These are phyloP conservation scores for Diarsia dahlii DNA, from an alignment of 2,888 invertebrate species.

Conservation along the genomic window DNA sequence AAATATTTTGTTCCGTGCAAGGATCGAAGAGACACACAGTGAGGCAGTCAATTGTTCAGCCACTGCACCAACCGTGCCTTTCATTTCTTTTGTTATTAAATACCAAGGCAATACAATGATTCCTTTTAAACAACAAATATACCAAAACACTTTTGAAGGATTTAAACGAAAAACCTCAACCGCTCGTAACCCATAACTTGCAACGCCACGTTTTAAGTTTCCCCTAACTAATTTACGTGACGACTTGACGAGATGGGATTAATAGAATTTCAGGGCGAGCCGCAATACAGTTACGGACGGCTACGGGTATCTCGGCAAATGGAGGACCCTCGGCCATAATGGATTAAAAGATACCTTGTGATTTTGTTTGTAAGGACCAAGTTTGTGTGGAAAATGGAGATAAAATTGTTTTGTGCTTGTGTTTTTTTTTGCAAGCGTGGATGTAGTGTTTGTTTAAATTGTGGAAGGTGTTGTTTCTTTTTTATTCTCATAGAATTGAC, in stretches of 20 bases:
- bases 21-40: no score
- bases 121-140: no score
- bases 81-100: no score
- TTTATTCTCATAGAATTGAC: neutral
- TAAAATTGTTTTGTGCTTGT: neutral
- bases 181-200: constrained; percentile 37
- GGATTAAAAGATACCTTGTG: constrained; percentile 41
- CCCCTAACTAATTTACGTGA: constrained; percentile 81
- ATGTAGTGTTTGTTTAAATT: no score
- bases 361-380: constrained; percentile 18
- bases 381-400: neutral
- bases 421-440: neutral
- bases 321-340: constrained; percentile 36
- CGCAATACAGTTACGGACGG: constrained; percentile 64
- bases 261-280: constrained; percentile 79
- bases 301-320: constrained; percentile 20
- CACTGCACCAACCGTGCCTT: no score
- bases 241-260: constrained; percentile 80
- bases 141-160: neutral
- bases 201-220: constrained; percentile 72
- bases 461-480: neutral
- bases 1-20: no score
- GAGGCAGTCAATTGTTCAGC: no score
- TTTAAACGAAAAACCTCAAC: neutral
- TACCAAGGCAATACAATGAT: no score